Evolutionary conservation across 2,888 invertebrate species (phyloP).

Genomic region (Timema podura): DNA sequence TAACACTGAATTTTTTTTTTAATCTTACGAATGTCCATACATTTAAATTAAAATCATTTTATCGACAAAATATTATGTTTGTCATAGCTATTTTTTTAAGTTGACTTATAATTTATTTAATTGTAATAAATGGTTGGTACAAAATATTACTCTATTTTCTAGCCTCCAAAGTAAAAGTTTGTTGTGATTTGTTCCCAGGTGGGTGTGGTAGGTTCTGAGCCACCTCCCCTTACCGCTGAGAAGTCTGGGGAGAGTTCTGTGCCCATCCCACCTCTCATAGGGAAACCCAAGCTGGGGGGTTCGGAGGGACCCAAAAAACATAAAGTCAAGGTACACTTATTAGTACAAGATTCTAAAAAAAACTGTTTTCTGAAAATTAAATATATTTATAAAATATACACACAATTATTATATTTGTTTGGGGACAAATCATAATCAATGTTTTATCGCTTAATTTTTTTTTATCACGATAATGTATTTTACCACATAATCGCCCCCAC

Average conservation of each 20-base stretch:
- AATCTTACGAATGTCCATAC: too few relatives aligned
- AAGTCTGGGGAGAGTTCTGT: slow-evolving; percentile 22
- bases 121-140: background rate
- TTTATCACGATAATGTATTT: too few relatives aligned
- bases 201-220: slow-evolving; percentile 25
- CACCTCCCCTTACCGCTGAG: slow-evolving; percentile 22
- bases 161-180: background rate
- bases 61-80: background rate
- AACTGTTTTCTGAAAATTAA: too few relatives aligned
- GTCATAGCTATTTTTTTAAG: background rate
- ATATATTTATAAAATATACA: too few relatives aligned
- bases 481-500: too few relatives aligned
- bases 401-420: too few relatives aligned
- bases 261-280: slow-evolving; percentile 50
- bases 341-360: too few relatives aligned
- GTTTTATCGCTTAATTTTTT: too few relatives aligned
- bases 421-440: too few relatives aligned
- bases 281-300: slow-evolving; percentile 66
- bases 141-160: too few relatives aligned
- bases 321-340: slow-evolving; percentile 48
- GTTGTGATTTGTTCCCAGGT: slow-evolving; percentile 14
- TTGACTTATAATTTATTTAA: background rate
- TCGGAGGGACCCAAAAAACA: slow-evolving; percentile 50
- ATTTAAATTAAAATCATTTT: too few relatives aligned
- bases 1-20: too few relatives aligned